These are phyloP conservation scores for Epinephelus coioides DNA, from an alignment of 2,797 vertebrate genomes.

Conservation along the genomic window DNA sequence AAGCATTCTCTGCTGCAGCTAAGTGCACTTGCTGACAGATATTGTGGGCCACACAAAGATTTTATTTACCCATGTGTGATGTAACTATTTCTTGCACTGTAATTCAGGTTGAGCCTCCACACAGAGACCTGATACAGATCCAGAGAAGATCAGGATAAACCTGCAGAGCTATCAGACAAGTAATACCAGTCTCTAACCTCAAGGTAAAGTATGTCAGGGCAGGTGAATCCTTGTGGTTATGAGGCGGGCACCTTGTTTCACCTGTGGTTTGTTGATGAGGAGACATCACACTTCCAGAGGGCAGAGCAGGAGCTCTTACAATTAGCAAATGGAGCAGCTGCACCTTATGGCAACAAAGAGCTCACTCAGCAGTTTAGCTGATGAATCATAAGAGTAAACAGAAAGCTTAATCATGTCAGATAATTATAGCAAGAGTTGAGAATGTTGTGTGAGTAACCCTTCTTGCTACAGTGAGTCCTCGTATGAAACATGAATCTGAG, in stretches of 20 bases:
- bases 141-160: constrained; percentile 1
- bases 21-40: constrained; percentile 24
- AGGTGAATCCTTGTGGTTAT: not conserved
- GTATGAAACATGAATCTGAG: constrained; percentile 24
- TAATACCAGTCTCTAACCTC: not conserved
- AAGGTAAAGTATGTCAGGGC: not conserved
- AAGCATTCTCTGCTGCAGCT: constrained; percentile 24
- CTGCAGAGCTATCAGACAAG: not conserved
- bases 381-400: constrained; percentile 60
- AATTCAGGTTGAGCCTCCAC: constrained; percentile 5
- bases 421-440: constrained; percentile 56
- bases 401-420: constrained; percentile 53
- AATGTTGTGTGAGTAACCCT: constrained; percentile 24
- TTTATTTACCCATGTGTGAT: constrained; percentile 46
- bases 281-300: constrained; percentile 30
- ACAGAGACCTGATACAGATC: constrained; percentile 8
- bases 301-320: constrained; percentile 31
- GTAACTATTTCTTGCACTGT: constrained; percentile 22
- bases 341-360: constrained; percentile 40
- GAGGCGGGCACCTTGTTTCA: constrained; percentile 19
- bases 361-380: constrained; percentile 54
- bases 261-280: constrained; percentile 40
- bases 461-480: not conserved
- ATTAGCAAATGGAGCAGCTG: constrained; percentile 63
- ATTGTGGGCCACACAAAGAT: constrained; percentile 29